Evolutionary conservation across 2,113 vertebrate genomes (phyloP), one percentile per base, ranked within the genome.

Genomic region (Todiramphus saurophagus): DNA sequence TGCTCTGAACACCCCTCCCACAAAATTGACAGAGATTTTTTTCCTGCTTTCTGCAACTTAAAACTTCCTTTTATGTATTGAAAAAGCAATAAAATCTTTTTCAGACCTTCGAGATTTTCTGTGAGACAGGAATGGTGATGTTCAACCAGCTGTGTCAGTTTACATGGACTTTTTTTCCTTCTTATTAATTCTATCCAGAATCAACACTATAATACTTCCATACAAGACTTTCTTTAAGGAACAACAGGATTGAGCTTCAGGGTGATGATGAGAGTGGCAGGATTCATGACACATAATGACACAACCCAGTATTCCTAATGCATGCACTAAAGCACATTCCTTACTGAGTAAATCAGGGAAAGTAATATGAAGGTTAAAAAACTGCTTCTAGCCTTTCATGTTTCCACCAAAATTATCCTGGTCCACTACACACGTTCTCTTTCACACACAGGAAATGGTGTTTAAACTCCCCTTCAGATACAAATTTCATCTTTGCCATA

Each of bases 261-360:
- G 86, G 53, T 97, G 87, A 93, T 41, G 76, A 55, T 35, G 41
- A 90, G 90, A 96, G 83, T 94, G 94, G 66, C 83, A 94, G 90
- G 80, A 92, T 91, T 96, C 69, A 63, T 92, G 53, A 73, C 50
- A 55, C 48, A 48, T 59, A 78, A 91, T 69, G 94, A 87, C 94
- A 96, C 92, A 81, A 58, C 41, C 73, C 68, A 79, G 80, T 50
- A 19, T 84, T 89, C 56, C 76, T 91, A 84, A 89, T 76, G 74
- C 48, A 84, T 35, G 73, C 89, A 87, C 24, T 92, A 86, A 89
- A 95, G 86, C 89, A 89, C 94, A 72, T 84, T 84, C 83, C 94
- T 92, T 96, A 93, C 74, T 82, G 95, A 94, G 10, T 84, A 95
- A 93, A 58, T 93, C 86, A 92, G 39, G 87, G 53, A 96, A 96